A percentile compares a stretch with the other conserved stretches of the same genome.
Evolutionary conservation across 2,797 vertebrate genomes (phyloP).

Genomic region (Steatocranus sp.): DNA sequence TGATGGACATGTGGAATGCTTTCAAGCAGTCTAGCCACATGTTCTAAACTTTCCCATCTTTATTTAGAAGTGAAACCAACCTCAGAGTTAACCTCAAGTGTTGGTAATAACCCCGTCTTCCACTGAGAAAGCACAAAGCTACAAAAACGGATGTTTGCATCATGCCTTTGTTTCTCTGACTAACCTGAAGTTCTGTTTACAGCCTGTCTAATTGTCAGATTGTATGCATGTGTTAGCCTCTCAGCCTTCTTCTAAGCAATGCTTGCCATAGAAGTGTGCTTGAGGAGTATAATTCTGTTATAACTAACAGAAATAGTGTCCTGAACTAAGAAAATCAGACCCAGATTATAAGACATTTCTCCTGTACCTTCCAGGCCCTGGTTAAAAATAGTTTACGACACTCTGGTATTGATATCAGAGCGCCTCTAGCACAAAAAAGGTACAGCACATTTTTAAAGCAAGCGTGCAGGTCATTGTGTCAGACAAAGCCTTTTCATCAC

Average conservation of each 20-base stretch:
- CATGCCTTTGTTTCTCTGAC: neutral
- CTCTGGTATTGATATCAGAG: neutral
- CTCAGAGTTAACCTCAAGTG: neutral
- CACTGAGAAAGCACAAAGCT: neutral
- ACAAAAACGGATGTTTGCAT: neutral
- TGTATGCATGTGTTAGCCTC: neutral
- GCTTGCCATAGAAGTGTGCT: neutral
- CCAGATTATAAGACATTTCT: neutral
- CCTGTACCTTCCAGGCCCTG: neutral
- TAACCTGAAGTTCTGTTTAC: neutral
- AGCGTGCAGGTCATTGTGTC: neutral
- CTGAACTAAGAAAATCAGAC: neutral
- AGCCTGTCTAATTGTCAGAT: neutral
- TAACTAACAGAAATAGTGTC: neutral
- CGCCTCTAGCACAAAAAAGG: neutral
- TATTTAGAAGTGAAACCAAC: neutral
- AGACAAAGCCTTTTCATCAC: slow-evolving; percentile 16
- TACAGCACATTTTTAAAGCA: neutral
- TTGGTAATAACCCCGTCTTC: neutral
- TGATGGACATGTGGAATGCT: neutral
- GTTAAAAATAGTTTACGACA: neutral
- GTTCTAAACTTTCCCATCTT: neutral
- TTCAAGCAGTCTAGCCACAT: neutral
- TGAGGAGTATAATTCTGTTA: neutral
- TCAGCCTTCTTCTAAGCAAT: neutral